Evolutionary conservation across 1,140 invertebrate species (phyloP).

Genomic region (Lamellibrachia luymesi): DNA sequence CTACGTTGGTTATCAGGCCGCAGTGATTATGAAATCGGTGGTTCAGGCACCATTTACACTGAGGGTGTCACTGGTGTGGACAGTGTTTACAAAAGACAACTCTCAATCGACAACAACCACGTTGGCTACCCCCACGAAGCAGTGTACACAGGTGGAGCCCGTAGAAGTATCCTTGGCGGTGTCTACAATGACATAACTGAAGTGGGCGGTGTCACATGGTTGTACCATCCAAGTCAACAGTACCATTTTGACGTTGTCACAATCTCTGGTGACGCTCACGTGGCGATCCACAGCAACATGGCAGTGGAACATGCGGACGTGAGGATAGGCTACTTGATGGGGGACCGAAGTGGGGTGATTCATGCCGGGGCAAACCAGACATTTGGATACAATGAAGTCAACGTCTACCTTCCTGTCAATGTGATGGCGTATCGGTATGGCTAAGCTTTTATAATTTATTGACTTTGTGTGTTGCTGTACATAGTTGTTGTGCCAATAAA

Average conservation of each 20-base stretch:
- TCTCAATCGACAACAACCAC: constrained; percentile 40
- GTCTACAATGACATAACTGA: constrained; percentile 35
- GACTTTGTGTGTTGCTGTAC: too few relatives aligned
- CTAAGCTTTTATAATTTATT: too few relatives aligned
- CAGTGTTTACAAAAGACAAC: constrained; percentile 27
- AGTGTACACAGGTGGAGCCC: constrained; percentile 25
- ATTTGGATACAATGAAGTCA: constrained; percentile 38
- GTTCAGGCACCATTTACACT: constrained; percentile 40
- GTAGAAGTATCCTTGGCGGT: constrained; percentile 35
- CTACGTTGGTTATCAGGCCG: constrained; percentile 26
- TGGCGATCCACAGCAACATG: constrained; percentile 43
- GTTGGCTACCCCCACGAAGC: constrained; percentile 35
- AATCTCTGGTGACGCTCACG: constrained; percentile 41
- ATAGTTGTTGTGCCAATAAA: not conserved
- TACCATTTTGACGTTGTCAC: constrained; percentile 40
- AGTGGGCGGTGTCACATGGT: constrained; percentile 42
- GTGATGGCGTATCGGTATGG: constrained; percentile 41
- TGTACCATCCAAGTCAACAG: constrained; percentile 31
- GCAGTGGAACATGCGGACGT: constrained; percentile 32
- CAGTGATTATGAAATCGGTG: constrained; percentile 37
- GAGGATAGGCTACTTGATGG: constrained; percentile 30
- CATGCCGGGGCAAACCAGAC: constrained; percentile 40
- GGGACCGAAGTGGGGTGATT: constrained; percentile 41
- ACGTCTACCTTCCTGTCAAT: constrained; percentile 43
- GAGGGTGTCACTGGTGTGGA: constrained; percentile 30